A percentile compares a stretch with the other conserved stretches of the same genome.
phyloP scores from a whole-genome alignment of 1,140 invertebrate genomes.

The Acromyrmex heyeri region DNA sequence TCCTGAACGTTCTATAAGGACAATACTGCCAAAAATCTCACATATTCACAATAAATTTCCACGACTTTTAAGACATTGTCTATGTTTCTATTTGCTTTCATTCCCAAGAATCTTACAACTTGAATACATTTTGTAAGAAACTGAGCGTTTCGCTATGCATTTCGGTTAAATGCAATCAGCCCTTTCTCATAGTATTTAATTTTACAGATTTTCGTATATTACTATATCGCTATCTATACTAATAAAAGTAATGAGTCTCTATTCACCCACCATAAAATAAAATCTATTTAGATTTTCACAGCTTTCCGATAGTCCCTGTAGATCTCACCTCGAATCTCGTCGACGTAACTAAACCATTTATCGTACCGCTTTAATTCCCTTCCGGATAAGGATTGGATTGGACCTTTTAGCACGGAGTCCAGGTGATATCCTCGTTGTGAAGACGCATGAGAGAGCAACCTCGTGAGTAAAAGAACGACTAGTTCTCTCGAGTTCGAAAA shows the following conservation, averaged over 20 bases:
- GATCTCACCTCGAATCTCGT: background rate
- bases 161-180: no score
- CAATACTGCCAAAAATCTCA: no score
- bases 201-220: background rate
- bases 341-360: background rate
- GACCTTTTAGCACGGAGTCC: background rate
- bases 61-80: no score
- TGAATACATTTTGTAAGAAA: no score
- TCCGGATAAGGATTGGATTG: constrained; percentile 11
- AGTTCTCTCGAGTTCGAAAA: constrained; percentile 8
- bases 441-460: background rate
- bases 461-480: background rate
- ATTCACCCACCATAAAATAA: background rate
- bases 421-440: background rate
- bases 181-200: background rate
- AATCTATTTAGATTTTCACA: background rate
- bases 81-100: no score
- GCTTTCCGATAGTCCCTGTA: background rate
- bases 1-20: no score
- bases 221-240: background rate
- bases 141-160: no score
- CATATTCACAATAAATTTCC: no score
- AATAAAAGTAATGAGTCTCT: background rate
- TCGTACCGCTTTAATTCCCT: background rate
- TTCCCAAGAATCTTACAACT: no score